Conservation (phyloP, 1,140 invertebrate species). For the Leptoteleia sp. region DNA sequence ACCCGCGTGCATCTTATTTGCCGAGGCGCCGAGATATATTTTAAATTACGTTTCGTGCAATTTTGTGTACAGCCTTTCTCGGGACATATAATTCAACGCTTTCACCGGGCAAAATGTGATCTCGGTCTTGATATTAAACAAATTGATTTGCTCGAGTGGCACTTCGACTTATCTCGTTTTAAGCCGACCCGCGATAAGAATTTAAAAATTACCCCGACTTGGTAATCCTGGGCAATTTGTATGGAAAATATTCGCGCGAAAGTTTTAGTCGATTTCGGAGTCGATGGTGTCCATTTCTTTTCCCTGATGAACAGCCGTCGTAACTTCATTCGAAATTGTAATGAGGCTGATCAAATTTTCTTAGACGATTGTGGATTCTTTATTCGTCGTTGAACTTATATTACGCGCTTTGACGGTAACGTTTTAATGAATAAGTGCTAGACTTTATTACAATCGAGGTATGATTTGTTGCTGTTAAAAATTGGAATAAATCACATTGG, state of each 20-base stretch:
- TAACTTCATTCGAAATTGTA: conserved; percentile 6
- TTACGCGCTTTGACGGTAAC: too few species aligned
- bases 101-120: conserved; percentile 13
- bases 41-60: conserved; percentile 6
- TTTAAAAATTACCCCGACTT: conserved; percentile 47
- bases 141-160: conserved; percentile 41
- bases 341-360: conserved; percentile 3
- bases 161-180: conserved; percentile 30
- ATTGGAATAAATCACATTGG: too few species aligned
- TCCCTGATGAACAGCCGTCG: neutral
- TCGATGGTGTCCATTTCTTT: conserved; percentile 18
- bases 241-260: conserved; percentile 34
- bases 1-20: conserved; percentile 25
- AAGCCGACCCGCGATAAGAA: conserved; percentile 23
- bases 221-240: conserved; percentile 29
- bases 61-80: too few species aligned
- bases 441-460: too few species aligned
- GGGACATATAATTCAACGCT: neutral
- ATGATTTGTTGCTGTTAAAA: too few species aligned
- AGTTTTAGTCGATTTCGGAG: conserved; percentile 27
- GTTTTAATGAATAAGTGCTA: too few species aligned
- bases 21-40: conserved; percentile 8
- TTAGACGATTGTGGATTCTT: too few species aligned
- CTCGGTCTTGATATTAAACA: conserved; percentile 18
- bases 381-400: too few species aligned